phyloP scores from a whole-genome alignment of 1,140 invertebrate species.

The Ptiloglossa arizonensis region DNA sequence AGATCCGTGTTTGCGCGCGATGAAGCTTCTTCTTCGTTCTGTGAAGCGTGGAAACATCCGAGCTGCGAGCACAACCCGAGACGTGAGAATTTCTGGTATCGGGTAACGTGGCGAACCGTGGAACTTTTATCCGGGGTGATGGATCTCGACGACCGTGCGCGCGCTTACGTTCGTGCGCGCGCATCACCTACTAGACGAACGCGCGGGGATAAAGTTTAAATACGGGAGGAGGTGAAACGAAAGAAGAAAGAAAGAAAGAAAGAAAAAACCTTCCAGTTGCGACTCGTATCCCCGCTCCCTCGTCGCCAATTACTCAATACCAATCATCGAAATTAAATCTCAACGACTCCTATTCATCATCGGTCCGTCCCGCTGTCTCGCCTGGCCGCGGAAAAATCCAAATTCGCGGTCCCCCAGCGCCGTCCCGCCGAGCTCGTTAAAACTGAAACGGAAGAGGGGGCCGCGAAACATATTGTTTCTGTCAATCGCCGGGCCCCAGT shows the following conservation, averaged over 20 bases:
- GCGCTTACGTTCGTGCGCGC: background rate
- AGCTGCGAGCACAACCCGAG: background rate
- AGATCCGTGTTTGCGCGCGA: no score
- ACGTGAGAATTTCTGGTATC: slow-evolving; percentile 2
- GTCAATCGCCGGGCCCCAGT: slow-evolving; percentile 24
- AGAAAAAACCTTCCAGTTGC: no score
- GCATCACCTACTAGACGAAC: background rate
- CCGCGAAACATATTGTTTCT: slow-evolving; percentile 49
- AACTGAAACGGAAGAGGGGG: slow-evolving; percentile 47
- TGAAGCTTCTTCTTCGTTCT: background rate
- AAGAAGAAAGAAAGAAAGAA: slow-evolving; percentile 20
- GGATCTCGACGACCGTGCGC: no score
- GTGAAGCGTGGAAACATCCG: background rate
- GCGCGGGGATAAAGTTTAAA: background rate
- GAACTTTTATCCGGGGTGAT: no score
- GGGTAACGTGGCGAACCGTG: background rate
- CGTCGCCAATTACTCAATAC: slow-evolving; percentile 40
- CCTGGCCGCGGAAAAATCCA: slow-evolving; percentile 28
- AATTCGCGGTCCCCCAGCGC: slow-evolving; percentile 32
- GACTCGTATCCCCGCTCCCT: no score
- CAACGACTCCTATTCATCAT: slow-evolving; percentile 35
- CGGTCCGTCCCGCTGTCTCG: background rate
- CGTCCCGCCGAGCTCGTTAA: slow-evolving; percentile 48
- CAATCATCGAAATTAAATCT: slow-evolving; percentile 51
- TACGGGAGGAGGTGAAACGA: background rate